These are phyloP conservation scores for Chelonia mydas DNA, from an alignment of 2,797 vertebrate species.

Conservation along the genomic window DNA sequence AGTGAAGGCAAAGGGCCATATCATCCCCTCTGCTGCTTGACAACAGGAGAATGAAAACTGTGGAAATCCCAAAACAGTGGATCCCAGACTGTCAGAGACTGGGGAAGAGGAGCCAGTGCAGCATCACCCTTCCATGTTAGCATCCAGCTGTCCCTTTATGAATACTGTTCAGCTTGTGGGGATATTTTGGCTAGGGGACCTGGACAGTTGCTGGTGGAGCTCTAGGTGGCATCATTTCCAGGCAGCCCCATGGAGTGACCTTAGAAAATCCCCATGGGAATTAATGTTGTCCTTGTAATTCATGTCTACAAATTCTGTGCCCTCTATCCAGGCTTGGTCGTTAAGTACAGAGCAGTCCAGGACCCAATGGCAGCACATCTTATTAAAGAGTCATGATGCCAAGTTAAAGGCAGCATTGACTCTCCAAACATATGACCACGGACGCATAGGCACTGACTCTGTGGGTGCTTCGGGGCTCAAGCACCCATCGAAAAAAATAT, in stretches of 20 bases:
- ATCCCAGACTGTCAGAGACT: background rate
- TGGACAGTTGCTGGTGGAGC: background rate
- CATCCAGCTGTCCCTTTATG: background rate
- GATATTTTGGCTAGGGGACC: background rate
- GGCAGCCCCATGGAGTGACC: background rate
- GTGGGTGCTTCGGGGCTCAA: too few species aligned
- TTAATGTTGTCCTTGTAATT: background rate
- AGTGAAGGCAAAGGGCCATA: background rate
- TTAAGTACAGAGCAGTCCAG: background rate
- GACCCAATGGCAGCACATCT: background rate
- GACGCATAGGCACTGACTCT: background rate
- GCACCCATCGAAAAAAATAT: too few species aligned
- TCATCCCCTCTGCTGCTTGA: background rate
- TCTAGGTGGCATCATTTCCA: background rate
- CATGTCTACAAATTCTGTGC: background rate
- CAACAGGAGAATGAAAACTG: background rate
- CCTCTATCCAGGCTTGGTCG: background rate
- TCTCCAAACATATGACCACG: background rate
- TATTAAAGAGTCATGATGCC: background rate
- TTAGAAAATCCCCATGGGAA: background rate
- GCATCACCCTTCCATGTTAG: background rate
- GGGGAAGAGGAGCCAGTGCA: background rate
- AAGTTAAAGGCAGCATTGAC: background rate
- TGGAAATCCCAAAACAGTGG: background rate
- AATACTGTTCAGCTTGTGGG: background rate